Conservation (phyloP, 2,888 invertebrate species). For the Colletes collaris region DNA sequence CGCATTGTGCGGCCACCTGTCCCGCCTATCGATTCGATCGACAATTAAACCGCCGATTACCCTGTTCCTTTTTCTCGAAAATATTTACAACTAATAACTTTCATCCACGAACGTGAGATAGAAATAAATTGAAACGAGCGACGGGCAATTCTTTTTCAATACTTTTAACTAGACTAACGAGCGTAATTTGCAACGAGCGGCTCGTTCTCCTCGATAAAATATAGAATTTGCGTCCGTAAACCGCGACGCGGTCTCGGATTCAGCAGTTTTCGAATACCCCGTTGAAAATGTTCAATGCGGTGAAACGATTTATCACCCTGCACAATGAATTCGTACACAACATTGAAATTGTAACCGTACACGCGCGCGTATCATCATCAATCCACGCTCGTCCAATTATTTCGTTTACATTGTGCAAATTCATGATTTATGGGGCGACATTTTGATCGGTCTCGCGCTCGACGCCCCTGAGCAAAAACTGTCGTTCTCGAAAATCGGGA, state of each 20-base stretch:
- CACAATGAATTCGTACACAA: conserved; percentile 14
- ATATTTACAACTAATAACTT: too few relatives aligned
- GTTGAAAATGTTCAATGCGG: conserved; percentile 16
- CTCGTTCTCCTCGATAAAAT: background rate
- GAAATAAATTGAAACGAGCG: background rate
- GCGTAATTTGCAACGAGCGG: background rate
- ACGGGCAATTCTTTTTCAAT: background rate
- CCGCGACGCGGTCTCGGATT: background rate
- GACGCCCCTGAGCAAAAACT: background rate
- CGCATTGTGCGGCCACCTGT: too few relatives aligned
- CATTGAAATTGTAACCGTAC: conserved; percentile 17
- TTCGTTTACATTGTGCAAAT: conserved; percentile 18
- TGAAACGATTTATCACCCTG: conserved; percentile 27
- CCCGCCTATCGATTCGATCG: too few relatives aligned
- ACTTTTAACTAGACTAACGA: background rate
- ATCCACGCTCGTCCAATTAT: conserved; percentile 38
- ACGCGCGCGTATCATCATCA: conserved; percentile 26
- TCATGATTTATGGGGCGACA: conserved; percentile 28
- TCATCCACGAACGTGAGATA: background rate
- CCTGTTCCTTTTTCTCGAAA: too few relatives aligned
- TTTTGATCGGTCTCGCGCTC: background rate
- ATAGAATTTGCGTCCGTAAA: background rate
- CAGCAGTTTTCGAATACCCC: conserved; percentile 9
- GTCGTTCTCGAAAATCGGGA: too few relatives aligned
- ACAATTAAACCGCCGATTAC: too few relatives aligned